Evolutionary conservation across 2,888 invertebrate genomes (phyloP).

Genomic region (Acrocyrtus sp.): DNA sequence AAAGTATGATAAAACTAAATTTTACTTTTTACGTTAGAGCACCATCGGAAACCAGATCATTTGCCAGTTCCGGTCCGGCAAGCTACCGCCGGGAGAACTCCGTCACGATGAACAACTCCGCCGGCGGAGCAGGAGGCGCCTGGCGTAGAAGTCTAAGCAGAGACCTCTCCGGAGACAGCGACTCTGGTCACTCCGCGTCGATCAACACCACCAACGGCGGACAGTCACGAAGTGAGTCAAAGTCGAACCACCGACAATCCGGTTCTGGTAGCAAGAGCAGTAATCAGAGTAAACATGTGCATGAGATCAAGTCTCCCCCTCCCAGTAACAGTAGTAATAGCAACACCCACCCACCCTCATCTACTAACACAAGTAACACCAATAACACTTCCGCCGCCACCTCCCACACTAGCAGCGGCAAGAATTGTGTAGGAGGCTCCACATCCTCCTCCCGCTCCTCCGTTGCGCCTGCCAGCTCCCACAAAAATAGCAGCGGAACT

Average conservation of each 20-base stretch:
- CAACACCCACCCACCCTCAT: not conserved
- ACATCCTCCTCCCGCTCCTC: constrained; percentile 26
- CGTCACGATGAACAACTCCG: constrained; percentile 61
- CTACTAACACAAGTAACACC: constrained; percentile 7
- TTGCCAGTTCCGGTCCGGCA: constrained; percentile 28
- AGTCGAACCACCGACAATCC: constrained; percentile 14
- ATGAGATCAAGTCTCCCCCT: constrained; percentile 4
- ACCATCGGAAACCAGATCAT: constrained; percentile 57
- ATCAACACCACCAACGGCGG: constrained; percentile 39
- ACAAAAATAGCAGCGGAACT: constrained; percentile 12
- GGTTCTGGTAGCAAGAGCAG: constrained; percentile 21
- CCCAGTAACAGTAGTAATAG: not conserved
- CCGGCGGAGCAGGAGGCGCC: constrained; percentile 64
- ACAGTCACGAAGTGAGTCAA: constrained; percentile 57
- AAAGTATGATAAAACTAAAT: no score
- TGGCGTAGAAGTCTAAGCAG: constrained; percentile 76
- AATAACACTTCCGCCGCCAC: not conserved
- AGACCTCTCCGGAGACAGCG: constrained; percentile 76
- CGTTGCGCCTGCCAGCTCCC: constrained; percentile 7
- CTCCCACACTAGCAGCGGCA: not conserved
- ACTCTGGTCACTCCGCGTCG: constrained; percentile 70
- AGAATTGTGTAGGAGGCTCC: not conserved
- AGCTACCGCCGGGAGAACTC: constrained; percentile 66
- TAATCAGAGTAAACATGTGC: not conserved
- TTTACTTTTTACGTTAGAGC: constrained; percentile 36